A percentile compares a stretch with the other conserved stretches of the same genome.
Conservation (phyloP, 1,140 invertebrate species). For the Drosophila aff. region DNA sequence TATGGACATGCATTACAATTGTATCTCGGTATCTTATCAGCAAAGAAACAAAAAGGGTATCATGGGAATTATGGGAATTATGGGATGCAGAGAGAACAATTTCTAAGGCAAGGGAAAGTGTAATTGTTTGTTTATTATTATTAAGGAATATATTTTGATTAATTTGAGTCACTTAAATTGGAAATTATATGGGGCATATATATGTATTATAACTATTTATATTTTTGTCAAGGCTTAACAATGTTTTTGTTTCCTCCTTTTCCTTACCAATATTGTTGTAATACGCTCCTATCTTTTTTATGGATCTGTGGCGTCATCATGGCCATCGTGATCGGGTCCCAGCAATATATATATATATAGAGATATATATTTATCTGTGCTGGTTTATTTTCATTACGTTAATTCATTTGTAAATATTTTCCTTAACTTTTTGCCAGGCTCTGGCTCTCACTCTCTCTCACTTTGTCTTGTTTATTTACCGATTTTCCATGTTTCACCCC, state of each 20-base stretch:
- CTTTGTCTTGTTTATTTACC: slow-evolving; percentile 61
- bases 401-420: slow-evolving; percentile 82
- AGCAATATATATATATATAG: slow-evolving; percentile 57
- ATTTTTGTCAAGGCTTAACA: not conserved
- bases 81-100: slow-evolving; percentile 2
- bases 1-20: slow-evolving; percentile 49
- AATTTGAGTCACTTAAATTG: not conserved
- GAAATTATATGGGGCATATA: not conserved
- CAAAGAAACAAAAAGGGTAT: slow-evolving; percentile 10
- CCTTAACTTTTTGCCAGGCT: slow-evolving; percentile 66
- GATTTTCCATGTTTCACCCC: slow-evolving; percentile 49
- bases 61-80: slow-evolving; percentile 9
- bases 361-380: slow-evolving; percentile 49
- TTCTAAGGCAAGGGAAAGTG: not conserved
- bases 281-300: slow-evolving; percentile 58
- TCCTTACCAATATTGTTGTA: slow-evolving; percentile 33
- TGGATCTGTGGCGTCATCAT: slow-evolving; percentile 46
- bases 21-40: slow-evolving; percentile 45
- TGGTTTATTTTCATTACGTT: slow-evolving; percentile 79
- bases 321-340: slow-evolving; percentile 19
- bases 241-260: not conserved
- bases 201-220: not conserved
- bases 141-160: not conserved
- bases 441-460: not conserved
- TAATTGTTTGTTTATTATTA: not conserved